phyloP scores from a whole-genome alignment of 2,888 invertebrate species.

The Pristionchus japonicus region DNA sequence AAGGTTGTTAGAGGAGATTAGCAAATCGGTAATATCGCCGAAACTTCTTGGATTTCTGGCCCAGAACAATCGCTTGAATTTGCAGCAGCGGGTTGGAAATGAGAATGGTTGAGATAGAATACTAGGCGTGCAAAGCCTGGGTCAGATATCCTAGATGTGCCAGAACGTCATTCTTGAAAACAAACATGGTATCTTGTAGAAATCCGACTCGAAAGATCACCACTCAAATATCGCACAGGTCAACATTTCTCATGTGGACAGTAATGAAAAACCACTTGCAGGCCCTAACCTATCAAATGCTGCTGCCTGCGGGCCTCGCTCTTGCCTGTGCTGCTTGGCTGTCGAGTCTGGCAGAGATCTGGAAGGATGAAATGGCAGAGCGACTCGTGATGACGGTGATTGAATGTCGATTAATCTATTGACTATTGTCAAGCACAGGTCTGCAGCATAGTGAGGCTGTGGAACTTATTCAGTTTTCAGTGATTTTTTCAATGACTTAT shows the following conservation, averaged over 20 bases:
- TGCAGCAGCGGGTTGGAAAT: no score
- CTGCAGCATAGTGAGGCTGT: no score
- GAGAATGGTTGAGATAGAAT: no score
- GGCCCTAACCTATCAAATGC: neutral
- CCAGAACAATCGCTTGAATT: no score
- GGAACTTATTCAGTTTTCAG: no score
- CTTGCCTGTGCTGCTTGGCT: neutral
- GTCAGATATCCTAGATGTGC: no score
- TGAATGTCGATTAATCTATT: no score
- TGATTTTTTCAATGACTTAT: no score
- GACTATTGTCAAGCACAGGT: no score
- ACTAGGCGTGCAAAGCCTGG: no score
- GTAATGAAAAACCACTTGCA: neutral
- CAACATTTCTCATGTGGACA: no score
- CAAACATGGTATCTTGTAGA: neutral
- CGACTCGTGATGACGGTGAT: constrained; percentile 4
- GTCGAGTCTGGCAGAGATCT: neutral
- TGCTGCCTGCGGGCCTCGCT: neutral
- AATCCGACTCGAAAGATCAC: neutral
- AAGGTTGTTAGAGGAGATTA: neutral
- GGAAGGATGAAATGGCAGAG: neutral
- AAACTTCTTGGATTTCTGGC: no score
- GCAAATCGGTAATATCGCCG: neutral
- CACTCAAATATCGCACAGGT: neutral
- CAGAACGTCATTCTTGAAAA: neutral